Base-by-base conservation (phyloP, 2,113 vertebrate genomes). In the Emberiza fucata region DNA sequence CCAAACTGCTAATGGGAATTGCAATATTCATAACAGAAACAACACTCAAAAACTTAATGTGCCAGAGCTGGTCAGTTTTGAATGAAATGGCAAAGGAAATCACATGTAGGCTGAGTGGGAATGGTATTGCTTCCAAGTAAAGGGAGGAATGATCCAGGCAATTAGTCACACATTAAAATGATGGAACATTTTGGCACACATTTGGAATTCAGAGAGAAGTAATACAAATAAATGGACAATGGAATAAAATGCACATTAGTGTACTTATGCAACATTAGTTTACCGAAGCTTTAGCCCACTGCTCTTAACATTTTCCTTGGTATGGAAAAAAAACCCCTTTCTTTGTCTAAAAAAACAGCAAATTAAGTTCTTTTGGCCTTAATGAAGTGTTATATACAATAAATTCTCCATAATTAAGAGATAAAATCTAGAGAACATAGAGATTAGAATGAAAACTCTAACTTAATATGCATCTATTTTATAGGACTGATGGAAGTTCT, bases 161-260 rank as follows among this genome's bases (percentile, higher is more conserved):
- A 92, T 92, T 95, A 94, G 81, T n/a, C 56, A 86, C 42, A 81
- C 68, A 81, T 80, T 86, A 86, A 80, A 77, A 63, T 35, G 63
- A 92, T 86, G 35, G 82, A 95, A 70, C 29, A 29, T 86, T 66
- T 35, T 73, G 88, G 86, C 68, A 92, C 35, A 20, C 33, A 23
- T 57, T 88, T 61, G 57, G 59, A 72, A 80, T 54, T 57, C 29
- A 86, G 54, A 73, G 42, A 61, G 66, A 83, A 80, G 68, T 35
- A 83, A 83, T 88, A 63, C 29, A 94, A 88, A 88, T 72, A 86
- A 94, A 92, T 71, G 70, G 82, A 76, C 3, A 25, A 77, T 65
- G 54, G 71, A 95, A 85, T 94, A 94, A 97, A 95, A 90, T 28
- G 56, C 35, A 83, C 48, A 56, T 77, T 77, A 77, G 64, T 77